Conservation (phyloP, 2,113 vertebrate genomes). For the Sebastes schlegelii region DNA sequence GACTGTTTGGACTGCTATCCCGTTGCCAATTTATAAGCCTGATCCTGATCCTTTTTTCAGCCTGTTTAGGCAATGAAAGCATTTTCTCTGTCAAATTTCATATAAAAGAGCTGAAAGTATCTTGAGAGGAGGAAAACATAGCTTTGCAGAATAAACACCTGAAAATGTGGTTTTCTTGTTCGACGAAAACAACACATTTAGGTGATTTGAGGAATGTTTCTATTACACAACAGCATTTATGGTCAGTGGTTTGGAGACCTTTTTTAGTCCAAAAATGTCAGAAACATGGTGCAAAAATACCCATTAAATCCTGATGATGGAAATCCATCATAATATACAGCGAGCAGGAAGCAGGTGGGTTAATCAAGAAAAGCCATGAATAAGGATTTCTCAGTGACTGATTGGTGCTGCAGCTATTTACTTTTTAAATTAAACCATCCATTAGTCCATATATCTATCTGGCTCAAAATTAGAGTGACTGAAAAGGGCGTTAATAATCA, state of each 20-base stretch:
- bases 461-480: slow-evolving; percentile 45
- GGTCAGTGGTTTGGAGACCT: not conserved
- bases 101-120: not conserved
- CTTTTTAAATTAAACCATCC: slow-evolving; percentile 56
- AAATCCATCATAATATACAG: slow-evolving; percentile 27
- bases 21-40: not conserved
- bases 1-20: not conserved
- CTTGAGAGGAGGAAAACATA: not conserved
- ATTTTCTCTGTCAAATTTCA: not conserved
- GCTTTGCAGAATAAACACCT: not conserved
- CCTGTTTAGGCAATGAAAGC: not conserved
- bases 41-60: not conserved
- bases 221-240: not conserved
- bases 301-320: slow-evolving; percentile 12
- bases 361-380: slow-evolving; percentile 47
- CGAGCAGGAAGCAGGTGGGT: slow-evolving; percentile 7
- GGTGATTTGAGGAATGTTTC: not conserved
- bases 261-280: slow-evolving; percentile 10
- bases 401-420: slow-evolving; percentile 18
- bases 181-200: not conserved
- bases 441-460: slow-evolving; percentile 43
- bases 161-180: not conserved
- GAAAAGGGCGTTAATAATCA: slow-evolving; percentile 52
- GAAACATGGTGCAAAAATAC: not conserved
- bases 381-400: slow-evolving; percentile 31